Percentiles rank a stretch among this genome's conserved stretches.
phyloP scores from a whole-genome alignment of 1,140 invertebrate genomes.

The Drosophila subpulchrella region DNA sequence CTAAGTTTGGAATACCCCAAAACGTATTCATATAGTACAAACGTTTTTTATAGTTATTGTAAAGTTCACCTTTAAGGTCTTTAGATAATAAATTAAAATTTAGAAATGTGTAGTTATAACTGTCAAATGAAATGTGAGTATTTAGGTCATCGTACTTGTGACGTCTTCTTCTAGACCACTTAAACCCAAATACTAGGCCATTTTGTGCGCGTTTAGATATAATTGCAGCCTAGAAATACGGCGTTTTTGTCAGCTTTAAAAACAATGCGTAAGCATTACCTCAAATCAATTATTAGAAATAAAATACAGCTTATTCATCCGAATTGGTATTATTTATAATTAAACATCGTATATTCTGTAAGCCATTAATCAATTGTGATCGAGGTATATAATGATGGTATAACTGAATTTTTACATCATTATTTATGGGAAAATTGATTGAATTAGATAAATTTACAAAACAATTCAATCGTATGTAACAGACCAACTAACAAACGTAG shows the following conservation, averaged over 20 bases:
- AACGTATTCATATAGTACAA: too few relatives aligned
- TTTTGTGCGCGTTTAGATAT: not conserved
- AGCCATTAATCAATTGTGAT: slow-evolving; percentile 5
- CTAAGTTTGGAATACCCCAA: too few relatives aligned
- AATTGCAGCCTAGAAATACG: not conserved
- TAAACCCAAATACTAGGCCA: not conserved
- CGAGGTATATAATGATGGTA: not conserved
- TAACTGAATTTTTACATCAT: not conserved
- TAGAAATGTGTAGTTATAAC: not conserved
- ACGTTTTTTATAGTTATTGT: too few relatives aligned
- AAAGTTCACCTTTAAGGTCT: too few relatives aligned
- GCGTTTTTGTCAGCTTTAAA: not conserved
- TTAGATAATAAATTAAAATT: not conserved
- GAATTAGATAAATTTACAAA: not conserved
- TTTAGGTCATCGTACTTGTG: not conserved
- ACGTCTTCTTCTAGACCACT: not conserved
- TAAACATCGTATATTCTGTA: not conserved
- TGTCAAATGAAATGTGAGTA: not conserved
- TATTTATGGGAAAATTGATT: slow-evolving; percentile 15
- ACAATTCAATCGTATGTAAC: slow-evolving; percentile 4
- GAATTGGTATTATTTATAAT: not conserved
- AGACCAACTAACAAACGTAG: not conserved
- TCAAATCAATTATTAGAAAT: not conserved
- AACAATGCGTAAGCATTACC: too few relatives aligned
- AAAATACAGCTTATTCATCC: not conserved